Percentiles rank a stretch among this genome's conserved stretches.
These are phyloP conservation scores for Rhopalosiphum padi DNA, from an alignment of 1,140 invertebrate species.

Conservation along the genomic window DNA sequence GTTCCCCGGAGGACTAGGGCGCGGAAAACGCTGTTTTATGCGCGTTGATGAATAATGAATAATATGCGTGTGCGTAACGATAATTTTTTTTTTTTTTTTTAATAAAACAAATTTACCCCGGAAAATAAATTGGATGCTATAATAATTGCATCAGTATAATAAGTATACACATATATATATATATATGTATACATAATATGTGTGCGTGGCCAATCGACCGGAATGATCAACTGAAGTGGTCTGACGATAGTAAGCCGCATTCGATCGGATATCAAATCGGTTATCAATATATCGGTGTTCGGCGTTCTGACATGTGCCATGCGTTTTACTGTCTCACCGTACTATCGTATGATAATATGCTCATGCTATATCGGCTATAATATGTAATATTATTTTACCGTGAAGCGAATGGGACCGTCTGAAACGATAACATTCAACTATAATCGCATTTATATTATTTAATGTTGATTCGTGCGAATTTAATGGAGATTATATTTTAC, in stretches of 20 bases:
- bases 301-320: too few relatives aligned
- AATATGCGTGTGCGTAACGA: background rate
- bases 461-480: background rate
- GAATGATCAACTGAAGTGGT: too few relatives aligned
- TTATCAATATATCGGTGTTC: too few relatives aligned
- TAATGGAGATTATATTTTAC: background rate
- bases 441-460: background rate
- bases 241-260: too few relatives aligned
- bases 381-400: background rate
- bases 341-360: too few relatives aligned
- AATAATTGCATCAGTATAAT: background rate
- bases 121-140: background rate
- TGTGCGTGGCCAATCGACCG: background rate
- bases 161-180: background rate
- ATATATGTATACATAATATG: background rate
- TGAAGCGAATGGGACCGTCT: background rate
- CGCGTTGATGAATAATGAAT: conserved; percentile 17
- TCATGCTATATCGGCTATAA: too few relatives aligned
- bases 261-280: too few relatives aligned
- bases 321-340: too few relatives aligned
- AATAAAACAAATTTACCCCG: background rate
- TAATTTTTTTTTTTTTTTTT: background rate
- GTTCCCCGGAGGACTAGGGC: background rate
- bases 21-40: conserved; percentile 2
- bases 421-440: background rate